A percentile compares a stretch with the other conserved stretches of the same genome.
Evolutionary conservation across 1,140 invertebrate species (phyloP).

Genomic region (Cotesia typhae): DNA sequence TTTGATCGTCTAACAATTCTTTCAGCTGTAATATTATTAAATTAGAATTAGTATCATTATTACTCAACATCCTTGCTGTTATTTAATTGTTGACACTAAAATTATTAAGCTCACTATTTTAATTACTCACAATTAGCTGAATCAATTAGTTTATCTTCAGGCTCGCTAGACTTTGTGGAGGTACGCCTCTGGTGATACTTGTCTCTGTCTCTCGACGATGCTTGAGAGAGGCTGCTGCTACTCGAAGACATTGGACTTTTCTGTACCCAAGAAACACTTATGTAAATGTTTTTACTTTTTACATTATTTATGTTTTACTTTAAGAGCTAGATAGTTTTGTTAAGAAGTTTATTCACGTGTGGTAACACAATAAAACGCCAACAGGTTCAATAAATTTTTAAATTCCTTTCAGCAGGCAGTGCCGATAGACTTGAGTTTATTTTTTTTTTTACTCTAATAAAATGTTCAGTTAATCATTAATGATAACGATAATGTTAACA

Average conservation of each 20-base stretch:
- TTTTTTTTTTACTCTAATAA: too few species aligned
- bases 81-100: background rate
- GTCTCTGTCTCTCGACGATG: conserved; percentile 62
- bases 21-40: background rate
- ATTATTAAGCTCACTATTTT: too few species aligned
- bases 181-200: conserved; percentile 73
- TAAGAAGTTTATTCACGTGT: too few species aligned
- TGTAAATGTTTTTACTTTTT: background rate
- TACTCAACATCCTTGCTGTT: background rate
- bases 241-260: conserved; percentile 46
- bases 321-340: background rate
- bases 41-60: too few species aligned
- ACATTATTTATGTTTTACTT: background rate
- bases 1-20: conserved; percentile 20
- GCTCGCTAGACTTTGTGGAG: conserved; percentile 69
- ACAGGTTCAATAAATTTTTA: too few species aligned
- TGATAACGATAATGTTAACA: too few species aligned
- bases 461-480: too few species aligned
- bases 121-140: background rate
- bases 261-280: conserved; percentile 36
- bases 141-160: conserved; percentile 50
- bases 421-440: too few species aligned
- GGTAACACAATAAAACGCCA: too few species aligned
- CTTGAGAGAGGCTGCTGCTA: conserved; percentile 36
- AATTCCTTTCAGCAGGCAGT: too few species aligned